Conservation (phyloP, 1,140 invertebrate species). For the Bombus confusus region DNA sequence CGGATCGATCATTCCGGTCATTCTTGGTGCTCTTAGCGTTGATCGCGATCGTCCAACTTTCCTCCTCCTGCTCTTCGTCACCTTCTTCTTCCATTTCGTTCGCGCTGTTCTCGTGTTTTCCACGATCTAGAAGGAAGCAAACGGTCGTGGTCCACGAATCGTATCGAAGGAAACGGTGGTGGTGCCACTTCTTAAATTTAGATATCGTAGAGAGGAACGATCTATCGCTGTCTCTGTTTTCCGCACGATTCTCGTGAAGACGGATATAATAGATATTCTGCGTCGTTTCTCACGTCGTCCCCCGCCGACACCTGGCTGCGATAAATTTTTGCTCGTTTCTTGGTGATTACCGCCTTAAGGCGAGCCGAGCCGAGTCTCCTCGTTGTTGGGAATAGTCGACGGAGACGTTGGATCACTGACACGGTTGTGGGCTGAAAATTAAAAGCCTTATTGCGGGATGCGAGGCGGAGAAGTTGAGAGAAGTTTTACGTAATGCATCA, state of each 20-base stretch:
- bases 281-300: not conserved
- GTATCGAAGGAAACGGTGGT: slow-evolving; percentile 49
- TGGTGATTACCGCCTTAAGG: too few species aligned
- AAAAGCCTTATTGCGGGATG: too few species aligned
- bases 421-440: not conserved
- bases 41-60: too few species aligned
- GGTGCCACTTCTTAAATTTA: slow-evolving; percentile 66
- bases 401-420: not conserved
- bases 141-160: slow-evolving; percentile 35
- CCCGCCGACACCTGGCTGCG: slow-evolving; percentile 16
- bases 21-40: too few species aligned
- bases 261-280: slow-evolving; percentile 39
- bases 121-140: slow-evolving; percentile 55
- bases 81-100: not conserved
- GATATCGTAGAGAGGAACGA: slow-evolving; percentile 35
- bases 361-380: not conserved
- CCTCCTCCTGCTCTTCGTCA: not conserved
- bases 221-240: not conserved
- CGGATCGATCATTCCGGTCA: too few species aligned
- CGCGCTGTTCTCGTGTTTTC: slow-evolving; percentile 20
- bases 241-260: not conserved
- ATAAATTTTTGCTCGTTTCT: slow-evolving; percentile 25
- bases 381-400: not conserved
- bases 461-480: not conserved
- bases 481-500: slow-evolving; percentile 27